These are phyloP conservation scores for Oryzias celebensis DNA, from an alignment of 2,113 vertebrate species.

Conservation along the genomic window DNA sequence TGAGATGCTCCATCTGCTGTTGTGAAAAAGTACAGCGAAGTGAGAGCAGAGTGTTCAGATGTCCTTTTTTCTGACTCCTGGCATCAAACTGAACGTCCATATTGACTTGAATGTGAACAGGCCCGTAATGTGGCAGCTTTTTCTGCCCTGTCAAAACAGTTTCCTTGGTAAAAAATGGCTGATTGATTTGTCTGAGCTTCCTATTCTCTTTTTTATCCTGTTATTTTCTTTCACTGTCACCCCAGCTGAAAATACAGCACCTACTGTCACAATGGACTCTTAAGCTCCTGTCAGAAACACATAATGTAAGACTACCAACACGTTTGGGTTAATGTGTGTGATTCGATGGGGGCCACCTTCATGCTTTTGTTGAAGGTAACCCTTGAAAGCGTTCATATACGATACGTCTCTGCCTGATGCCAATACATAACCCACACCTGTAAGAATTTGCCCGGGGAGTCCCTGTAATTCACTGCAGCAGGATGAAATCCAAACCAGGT, in stretches of 20 bases:
- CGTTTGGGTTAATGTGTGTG: neutral
- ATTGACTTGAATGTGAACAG: constrained; percentile 1
- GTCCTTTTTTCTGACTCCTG: neutral
- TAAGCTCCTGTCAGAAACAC: constrained; percentile 7
- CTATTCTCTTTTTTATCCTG: constrained; percentile 1
- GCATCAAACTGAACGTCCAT: constrained; percentile 4
- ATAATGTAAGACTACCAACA: constrained; percentile 1
- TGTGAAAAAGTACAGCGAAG: no score
- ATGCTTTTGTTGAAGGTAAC: neutral
- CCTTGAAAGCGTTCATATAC: constrained; percentile 4
- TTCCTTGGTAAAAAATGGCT: constrained; percentile 32
- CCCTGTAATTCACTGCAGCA: constrained; percentile 7
- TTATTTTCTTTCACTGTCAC: neutral
- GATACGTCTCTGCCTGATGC: neutral
- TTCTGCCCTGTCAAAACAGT: constrained; percentile 30
- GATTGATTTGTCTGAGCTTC: constrained; percentile 32
- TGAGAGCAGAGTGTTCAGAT: no score
- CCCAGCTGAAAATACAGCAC: neutral
- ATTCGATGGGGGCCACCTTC: neutral
- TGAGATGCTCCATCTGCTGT: no score
- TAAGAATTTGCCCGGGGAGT: constrained; percentile 25
- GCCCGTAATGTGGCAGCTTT: constrained; percentile 37
- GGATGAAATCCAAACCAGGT: constrained; percentile 20
- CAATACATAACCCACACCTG: constrained; percentile 5
- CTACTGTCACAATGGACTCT: neutral